A percentile compares a stretch with the other conserved stretches of the same genome.
Evolutionary conservation across 1,140 invertebrate species (phyloP).

Genomic region (Drosophila takahashii): DNA sequence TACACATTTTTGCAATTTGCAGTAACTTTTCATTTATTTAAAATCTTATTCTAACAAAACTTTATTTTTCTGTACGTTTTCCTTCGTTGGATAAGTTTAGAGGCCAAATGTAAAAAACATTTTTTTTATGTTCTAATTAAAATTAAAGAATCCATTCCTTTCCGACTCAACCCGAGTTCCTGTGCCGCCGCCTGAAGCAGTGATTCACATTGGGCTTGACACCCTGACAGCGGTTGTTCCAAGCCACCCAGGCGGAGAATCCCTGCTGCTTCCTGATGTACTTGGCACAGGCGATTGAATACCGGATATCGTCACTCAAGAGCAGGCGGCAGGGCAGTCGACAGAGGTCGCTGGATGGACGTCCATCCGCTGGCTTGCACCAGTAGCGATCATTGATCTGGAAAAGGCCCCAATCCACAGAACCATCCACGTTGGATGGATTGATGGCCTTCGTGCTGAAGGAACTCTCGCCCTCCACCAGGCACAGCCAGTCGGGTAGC

Average conservation of each 20-base stretch:
- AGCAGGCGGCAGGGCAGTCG: conserved; percentile 60
- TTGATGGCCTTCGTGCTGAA: conserved; percentile 84
- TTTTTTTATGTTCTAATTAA: not conserved
- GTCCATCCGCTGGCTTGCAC: conserved; percentile 84
- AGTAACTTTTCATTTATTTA: too few species aligned
- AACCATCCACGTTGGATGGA: conserved; percentile 85
- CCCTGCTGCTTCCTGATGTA: conserved; percentile 85
- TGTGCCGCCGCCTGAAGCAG: conserved; percentile 51
- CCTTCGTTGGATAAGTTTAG: too few species aligned
- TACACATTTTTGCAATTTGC: too few species aligned
- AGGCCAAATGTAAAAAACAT: too few species aligned
- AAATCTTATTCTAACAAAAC: not conserved
- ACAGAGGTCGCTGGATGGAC: conserved; percentile 68
- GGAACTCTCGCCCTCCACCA: conserved; percentile 86
- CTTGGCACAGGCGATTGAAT: conserved; percentile 70
- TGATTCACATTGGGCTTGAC: conserved; percentile 59
- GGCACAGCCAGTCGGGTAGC: conserved; percentile 85
- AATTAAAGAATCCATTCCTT: not conserved
- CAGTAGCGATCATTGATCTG: conserved; percentile 87
- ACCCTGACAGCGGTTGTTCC: conserved; percentile 84
- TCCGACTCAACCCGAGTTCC: conserved; percentile 30
- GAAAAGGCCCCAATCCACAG: conserved; percentile 87
- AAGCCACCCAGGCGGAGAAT: conserved; percentile 90
- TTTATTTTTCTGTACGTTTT: not conserved
- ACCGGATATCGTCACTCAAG: conserved; percentile 68